Conservation (phyloP, 2,888 invertebrate species). For the Drosophila planitibia region DNA sequence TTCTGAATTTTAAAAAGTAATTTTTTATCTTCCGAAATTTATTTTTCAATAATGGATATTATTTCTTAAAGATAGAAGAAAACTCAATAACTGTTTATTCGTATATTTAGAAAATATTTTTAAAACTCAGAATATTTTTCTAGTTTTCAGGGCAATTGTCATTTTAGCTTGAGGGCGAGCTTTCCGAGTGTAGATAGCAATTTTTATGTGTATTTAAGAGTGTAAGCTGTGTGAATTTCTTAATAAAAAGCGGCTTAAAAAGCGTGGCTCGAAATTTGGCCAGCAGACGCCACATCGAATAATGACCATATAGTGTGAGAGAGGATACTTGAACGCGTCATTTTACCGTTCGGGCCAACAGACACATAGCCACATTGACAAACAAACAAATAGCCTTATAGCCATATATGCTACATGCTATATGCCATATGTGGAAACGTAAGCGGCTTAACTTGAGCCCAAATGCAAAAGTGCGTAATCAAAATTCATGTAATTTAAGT, state of each 20-base stretch:
- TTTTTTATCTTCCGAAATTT: too few species aligned
- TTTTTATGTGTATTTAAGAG: not conserved
- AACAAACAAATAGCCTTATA: conserved; percentile 1
- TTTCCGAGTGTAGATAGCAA: not conserved
- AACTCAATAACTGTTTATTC: not conserved
- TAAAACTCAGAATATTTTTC: not conserved
- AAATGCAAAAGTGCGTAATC: conserved; percentile 77
- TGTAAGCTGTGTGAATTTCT: conserved; percentile 4
- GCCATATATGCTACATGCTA: conserved; percentile 23
- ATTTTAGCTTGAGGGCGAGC: not conserved
- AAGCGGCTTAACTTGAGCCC: conserved; percentile 68
- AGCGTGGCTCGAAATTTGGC: conserved; percentile 17
- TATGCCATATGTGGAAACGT: conserved; percentile 62
- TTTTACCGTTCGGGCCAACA: conserved; percentile 50
- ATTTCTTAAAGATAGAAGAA: too few species aligned
- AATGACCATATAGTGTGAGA: conserved; percentile 49
- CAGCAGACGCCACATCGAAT: conserved; percentile 29
- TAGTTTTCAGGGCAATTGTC: not conserved
- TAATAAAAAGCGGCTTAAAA: conserved; percentile 21
- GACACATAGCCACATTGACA: not conserved
- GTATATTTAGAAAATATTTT: not conserved
- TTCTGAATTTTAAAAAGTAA: too few species aligned
- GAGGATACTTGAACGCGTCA: conserved; percentile 36
- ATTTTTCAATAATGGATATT: too few species aligned
- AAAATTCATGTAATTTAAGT: conserved; percentile 80